Evolutionary conservation across 2,888 invertebrate species (phyloP).

Genomic region (Aphodius sticticus): DNA sequence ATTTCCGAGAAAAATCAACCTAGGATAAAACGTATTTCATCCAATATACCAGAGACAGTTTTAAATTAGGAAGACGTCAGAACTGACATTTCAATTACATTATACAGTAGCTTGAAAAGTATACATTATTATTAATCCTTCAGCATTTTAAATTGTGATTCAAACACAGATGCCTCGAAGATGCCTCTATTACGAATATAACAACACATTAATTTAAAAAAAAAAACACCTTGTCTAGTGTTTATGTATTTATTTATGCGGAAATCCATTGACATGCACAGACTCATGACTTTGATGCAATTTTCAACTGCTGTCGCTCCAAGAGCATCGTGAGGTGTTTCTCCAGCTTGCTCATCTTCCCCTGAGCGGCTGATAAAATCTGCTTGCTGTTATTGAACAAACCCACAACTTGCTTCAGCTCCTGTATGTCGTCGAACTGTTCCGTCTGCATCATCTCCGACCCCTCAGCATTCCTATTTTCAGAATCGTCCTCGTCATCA

Average conservation of each 20-base stretch:
- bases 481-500: neutral
- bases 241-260: constrained; percentile 4
- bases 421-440: neutral
- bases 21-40: too few relatives aligned
- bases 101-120: too few relatives aligned
- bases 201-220: neutral
- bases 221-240: neutral
- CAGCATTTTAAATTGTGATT: too few relatives aligned
- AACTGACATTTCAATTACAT: too few relatives aligned
- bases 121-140: too few relatives aligned
- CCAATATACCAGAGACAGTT: too few relatives aligned
- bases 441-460: neutral
- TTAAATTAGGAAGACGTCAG: too few relatives aligned
- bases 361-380: neutral
- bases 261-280: neutral
- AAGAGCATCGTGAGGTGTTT: neutral
- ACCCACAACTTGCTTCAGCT: neutral
- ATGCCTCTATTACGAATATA: neutral
- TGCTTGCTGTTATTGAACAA: neutral
- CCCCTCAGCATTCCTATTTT: neutral
- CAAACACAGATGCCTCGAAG: too few relatives aligned
- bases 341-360: neutral
- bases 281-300: neutral
- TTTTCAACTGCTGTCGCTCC: neutral
- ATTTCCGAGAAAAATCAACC: too few relatives aligned